These are phyloP conservation scores for Lordiphosa collinella DNA, from an alignment of 1,140 invertebrate genomes.

Conservation along the genomic window DNA sequence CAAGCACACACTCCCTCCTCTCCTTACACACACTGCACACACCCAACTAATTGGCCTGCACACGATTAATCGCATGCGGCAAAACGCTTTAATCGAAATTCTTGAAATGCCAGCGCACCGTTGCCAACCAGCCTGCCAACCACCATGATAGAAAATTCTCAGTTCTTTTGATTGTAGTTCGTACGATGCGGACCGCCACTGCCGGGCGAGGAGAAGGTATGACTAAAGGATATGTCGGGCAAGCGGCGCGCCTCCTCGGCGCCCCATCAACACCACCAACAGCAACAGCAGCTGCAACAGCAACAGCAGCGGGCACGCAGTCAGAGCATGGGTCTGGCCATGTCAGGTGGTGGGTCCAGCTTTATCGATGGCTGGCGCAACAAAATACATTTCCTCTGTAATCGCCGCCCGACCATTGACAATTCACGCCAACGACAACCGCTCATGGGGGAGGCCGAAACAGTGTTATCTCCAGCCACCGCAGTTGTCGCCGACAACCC, in stretches of 20 bases:
- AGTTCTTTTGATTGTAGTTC: slow-evolving; percentile 80
- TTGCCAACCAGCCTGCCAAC: slow-evolving; percentile 65
- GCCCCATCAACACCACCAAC: slow-evolving; percentile 29
- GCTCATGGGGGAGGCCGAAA: slow-evolving; percentile 69
- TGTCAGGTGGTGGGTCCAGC: slow-evolving; percentile 17
- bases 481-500: slow-evolving; percentile 15
- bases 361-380: slow-evolving; percentile 56
- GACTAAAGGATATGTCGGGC: slow-evolving; percentile 78
- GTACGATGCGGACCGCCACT: slow-evolving; percentile 78
- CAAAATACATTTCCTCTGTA: slow-evolving; percentile 60
- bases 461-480: slow-evolving; percentile 3
- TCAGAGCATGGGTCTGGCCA: slow-evolving; percentile 39
- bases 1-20: slow-evolving; percentile 29
- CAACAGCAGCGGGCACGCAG: slow-evolving; percentile 43
- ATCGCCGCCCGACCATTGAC: slow-evolving; percentile 61
- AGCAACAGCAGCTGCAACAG: slow-evolving; percentile 11
- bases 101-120: slow-evolving; percentile 46
- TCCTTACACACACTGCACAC: slow-evolving; percentile 5
- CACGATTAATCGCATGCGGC: slow-evolving; percentile 29
- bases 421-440: slow-evolving; percentile 68
- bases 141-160: slow-evolving; percentile 77
- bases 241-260: slow-evolving; percentile 68
- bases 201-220: slow-evolving; percentile 79
- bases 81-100: neutral
- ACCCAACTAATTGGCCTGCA: slow-evolving; percentile 23